A percentile compares a stretch with the other conserved stretches of the same genome.
Evolutionary conservation across 2,888 invertebrate species (phyloP).

Genomic region (Limenitis camilla): DNA sequence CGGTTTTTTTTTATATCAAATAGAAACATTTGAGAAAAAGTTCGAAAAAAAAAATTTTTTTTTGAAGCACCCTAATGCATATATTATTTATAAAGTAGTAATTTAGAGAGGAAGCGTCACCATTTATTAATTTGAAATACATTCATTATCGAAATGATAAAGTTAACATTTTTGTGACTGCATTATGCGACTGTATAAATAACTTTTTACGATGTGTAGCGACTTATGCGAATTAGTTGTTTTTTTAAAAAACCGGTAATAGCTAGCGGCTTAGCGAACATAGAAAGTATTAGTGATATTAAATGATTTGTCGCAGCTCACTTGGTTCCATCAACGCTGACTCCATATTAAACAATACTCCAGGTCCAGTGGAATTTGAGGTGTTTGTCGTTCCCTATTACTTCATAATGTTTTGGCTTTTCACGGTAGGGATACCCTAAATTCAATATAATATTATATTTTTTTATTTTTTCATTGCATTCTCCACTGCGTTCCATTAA

Average conservation of each 20-base stretch:
- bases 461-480: conserved; percentile 23
- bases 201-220: not conserved
- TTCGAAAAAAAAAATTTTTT: no score
- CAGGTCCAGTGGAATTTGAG: conserved; percentile 41
- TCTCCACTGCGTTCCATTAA: conserved; percentile 30
- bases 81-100: no score
- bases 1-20: no score
- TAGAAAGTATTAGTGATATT: conserved; percentile 1
- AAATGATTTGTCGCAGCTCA: conserved; percentile 36
- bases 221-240: not conserved
- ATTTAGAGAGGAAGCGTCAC: no score
- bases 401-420: conserved; percentile 7
- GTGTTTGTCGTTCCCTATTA: conserved; percentile 49
- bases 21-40: no score
- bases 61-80: no score
- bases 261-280: conserved; percentile 10
- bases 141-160: no score
- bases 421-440: conserved; percentile 7
- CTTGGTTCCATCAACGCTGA: conserved; percentile 26
- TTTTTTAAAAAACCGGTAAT: not conserved
- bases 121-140: no score
- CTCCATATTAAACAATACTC: conserved; percentile 51
- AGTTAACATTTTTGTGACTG: no score
- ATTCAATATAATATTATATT: no score
- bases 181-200: no score